These are phyloP conservation scores for Leptobrachium leishanense DNA, from an alignment of 2,113 vertebrate species.

Conservation along the genomic window DNA sequence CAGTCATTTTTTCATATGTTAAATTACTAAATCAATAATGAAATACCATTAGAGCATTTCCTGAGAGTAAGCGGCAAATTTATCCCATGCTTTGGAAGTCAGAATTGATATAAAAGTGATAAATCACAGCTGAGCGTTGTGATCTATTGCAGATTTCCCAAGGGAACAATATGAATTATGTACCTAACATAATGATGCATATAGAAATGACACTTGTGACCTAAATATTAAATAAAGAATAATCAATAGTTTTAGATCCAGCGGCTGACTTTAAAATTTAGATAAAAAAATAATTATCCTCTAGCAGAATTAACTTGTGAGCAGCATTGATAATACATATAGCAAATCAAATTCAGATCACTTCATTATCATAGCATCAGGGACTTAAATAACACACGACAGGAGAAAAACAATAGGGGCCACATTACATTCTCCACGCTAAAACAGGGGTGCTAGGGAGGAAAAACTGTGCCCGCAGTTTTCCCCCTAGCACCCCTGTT, in stretches of 20 bases:
- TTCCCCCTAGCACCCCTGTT: too few relatives aligned
- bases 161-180: slow-evolving; percentile 57
- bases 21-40: slow-evolving; percentile 59
- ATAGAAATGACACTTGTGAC: slow-evolving; percentile 52
- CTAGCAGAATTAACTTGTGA: too few relatives aligned
- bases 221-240: slow-evolving; percentile 51
- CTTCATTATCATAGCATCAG: too few relatives aligned
- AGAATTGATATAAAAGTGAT: slow-evolving; percentile 63
- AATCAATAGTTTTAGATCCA: slow-evolving; percentile 19
- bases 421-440: too few relatives aligned
- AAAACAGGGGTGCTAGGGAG: too few relatives aligned
- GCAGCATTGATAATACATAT: neutral
- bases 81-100: slow-evolving; percentile 60
- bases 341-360: neutral
- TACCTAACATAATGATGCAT: slow-evolving; percentile 46
- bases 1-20: slow-evolving; percentile 52
- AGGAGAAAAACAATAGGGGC: too few relatives aligned
- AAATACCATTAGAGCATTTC: slow-evolving; percentile 63
- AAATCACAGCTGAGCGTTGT: slow-evolving; percentile 59
- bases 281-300: neutral
- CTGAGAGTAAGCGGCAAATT: slow-evolving; percentile 63
- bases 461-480: too few relatives aligned
- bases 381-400: too few relatives aligned
- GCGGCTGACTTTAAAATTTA: neutral
- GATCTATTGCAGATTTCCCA: slow-evolving; percentile 68